Evolutionary conservation across 37 sponge, comb jelly and placozoan genomes (phyloP).

Genomic region (Eunapius fragilis): DNA sequence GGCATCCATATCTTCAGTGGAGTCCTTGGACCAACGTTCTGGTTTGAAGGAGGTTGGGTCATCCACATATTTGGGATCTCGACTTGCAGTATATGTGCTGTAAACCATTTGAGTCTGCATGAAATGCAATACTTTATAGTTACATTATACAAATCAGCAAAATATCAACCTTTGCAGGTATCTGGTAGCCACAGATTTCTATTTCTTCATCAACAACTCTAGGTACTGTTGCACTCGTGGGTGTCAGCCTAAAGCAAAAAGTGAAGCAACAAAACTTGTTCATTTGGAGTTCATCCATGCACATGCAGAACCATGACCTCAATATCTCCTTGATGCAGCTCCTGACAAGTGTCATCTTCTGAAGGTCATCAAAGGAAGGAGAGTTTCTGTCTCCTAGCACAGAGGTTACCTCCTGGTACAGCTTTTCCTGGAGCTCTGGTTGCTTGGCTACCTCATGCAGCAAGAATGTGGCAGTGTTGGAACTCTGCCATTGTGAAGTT

Average conservation of each 20-base stretch:
- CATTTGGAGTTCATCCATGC: background rate
- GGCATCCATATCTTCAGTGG: background rate
- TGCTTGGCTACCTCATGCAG: constrained; percentile 48
- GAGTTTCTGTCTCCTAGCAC: background rate
- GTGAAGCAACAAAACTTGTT: no score
- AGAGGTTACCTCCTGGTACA: constrained; percentile 22
- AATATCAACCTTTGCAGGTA: constrained; percentile 35
- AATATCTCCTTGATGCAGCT: constrained; percentile 39
- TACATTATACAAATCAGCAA: background rate
- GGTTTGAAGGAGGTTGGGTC: constrained; percentile 36
- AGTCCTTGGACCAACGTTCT: constrained; percentile 35
- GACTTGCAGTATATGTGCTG: background rate
- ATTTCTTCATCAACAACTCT: constrained; percentile 8
- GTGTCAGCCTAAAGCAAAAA: constrained; percentile 25
- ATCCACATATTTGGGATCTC: background rate
- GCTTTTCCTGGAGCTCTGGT: constrained; percentile 31
- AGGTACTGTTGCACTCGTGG: constrained; percentile 10
- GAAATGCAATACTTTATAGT: background rate
- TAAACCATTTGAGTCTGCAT: background rate
- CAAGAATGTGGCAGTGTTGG: constrained; percentile 44
- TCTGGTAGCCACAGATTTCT: constrained; percentile 22
- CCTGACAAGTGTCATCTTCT: constrained; percentile 31
- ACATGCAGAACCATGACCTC: constrained; percentile 2
- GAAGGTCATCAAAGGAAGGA: constrained; percentile 24
- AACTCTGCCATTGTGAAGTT: constrained; percentile 13